phyloP scores from a whole-genome alignment of 1,140 invertebrate genomes.

The Drosophila seguyi region DNA sequence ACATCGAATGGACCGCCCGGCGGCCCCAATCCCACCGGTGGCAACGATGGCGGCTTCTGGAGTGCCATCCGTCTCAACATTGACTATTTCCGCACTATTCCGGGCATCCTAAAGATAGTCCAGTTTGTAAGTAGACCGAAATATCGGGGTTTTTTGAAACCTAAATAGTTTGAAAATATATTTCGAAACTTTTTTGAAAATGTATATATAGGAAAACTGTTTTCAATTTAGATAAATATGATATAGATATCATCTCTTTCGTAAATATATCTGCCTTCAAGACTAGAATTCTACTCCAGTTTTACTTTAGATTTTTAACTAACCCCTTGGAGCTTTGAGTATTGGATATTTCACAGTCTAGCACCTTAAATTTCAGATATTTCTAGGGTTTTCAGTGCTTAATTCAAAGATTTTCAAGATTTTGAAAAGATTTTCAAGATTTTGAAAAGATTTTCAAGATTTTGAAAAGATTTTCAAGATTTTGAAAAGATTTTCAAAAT shows the following conservation, averaged over 20 bases:
- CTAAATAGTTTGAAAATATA: neutral
- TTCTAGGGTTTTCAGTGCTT: neutral
- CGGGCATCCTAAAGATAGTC: constrained; percentile 87
- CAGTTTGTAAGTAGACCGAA: constrained; percentile 86
- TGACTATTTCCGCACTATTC: constrained; percentile 88
- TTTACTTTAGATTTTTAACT: neutral
- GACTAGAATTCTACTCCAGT: neutral
- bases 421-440: no score
- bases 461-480: no score
- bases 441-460: no score
- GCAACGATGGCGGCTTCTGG: constrained; percentile 86
- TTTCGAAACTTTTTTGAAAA: neutral
- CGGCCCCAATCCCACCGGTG: constrained; percentile 72
- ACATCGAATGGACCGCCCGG: constrained; percentile 86
- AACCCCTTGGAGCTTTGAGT: no score
- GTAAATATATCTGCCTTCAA: neutral
- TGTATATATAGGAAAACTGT: neutral
- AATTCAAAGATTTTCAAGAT: no score
- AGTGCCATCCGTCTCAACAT: constrained; percentile 86
- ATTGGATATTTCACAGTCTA: neutral
- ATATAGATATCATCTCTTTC: neutral
- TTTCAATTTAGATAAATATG: neutral
- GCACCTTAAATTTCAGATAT: no score
- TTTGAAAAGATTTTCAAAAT: no score
- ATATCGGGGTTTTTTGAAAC: neutral